Evolutionary conservation across 1,140 invertebrate genomes (phyloP), one percentile per base, ranked within the genome.

Genomic region (Drosophila persimilis): DNA sequence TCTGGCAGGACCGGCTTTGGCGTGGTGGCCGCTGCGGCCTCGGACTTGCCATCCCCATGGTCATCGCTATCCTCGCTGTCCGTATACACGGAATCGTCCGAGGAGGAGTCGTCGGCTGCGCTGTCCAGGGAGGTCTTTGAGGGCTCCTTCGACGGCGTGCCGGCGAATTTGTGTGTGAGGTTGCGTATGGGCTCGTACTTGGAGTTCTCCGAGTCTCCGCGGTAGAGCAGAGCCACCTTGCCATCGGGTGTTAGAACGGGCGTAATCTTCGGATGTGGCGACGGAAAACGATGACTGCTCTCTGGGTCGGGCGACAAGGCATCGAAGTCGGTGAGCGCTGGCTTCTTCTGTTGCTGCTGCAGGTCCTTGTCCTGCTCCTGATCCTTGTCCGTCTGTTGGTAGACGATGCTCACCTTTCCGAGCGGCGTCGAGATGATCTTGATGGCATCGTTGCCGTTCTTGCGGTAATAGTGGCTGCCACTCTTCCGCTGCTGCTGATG

Each of bases 171-270:
- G 65, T 91, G 85, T 8, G 90, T 91, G 11, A 91, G 62, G 64
- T 91, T 91, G 48, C 86, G 76, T 35, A 91, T 90, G 31, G 90
- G 90, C 73, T 91, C 91, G 74, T 91, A 91, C 80, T 91, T 91
- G 55, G 90, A 85, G 55, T 81, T 91, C 78, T 90, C 91, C 71
- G 90, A 91, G 73, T 90, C 90, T 61, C 91, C 91, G 54, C 91
- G 91, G 58, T 91, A 91, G 75, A 91, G 90, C 78, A 91, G 90
- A 54, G 91, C 91, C 78, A 91, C 90, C 89, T 91, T 91, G 79
- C 91, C 91, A 90, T 91, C 91, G 73, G 90, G 76, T 79, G 91
- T 91, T 73, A 91, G 73, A 61, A 91, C 91, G 24, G 91, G 91
- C 63, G 91, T 91, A 73, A 91, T 91, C 88, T 91, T 91, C 24